Conservation (phyloP, 1,140 invertebrate genomes). For the Ostrea denselamellosa region DNA sequence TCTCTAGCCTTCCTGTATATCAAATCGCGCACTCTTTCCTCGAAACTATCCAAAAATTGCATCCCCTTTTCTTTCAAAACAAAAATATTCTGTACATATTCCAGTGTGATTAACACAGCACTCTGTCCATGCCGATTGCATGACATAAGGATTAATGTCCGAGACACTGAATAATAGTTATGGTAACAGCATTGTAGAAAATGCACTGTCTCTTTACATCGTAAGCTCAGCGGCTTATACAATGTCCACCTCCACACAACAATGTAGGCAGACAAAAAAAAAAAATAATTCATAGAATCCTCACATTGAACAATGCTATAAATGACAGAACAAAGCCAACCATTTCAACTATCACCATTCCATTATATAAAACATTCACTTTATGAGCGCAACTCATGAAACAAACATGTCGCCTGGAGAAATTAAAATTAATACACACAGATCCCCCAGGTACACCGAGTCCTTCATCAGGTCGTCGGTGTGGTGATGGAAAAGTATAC, state of each 20-base stretch:
- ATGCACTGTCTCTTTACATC: background rate
- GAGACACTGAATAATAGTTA: background rate
- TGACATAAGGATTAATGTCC: too few species aligned
- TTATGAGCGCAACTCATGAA: constrained; percentile 20
- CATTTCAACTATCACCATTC: background rate
- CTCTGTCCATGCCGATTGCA: too few species aligned
- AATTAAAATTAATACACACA: background rate
- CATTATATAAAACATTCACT: background rate
- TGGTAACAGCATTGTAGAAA: background rate
- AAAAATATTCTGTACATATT: background rate
- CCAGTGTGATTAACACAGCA: background rate
- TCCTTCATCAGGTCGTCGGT: background rate
- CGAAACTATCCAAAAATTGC: background rate
- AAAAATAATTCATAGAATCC: background rate
- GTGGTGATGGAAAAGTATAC: background rate
- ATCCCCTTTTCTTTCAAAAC: background rate
- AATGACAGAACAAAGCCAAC: background rate
- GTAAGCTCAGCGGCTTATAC: background rate
- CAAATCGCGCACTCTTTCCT: background rate
- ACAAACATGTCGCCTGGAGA: background rate
- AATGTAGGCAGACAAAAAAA: background rate
- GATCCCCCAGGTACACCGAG: background rate
- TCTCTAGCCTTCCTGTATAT: background rate
- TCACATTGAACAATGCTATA: background rate
- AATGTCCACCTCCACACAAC: background rate